These are phyloP conservation scores for Drosophila baimaii DNA, from an alignment of 1,140 invertebrate genomes.

Conservation along the genomic window DNA sequence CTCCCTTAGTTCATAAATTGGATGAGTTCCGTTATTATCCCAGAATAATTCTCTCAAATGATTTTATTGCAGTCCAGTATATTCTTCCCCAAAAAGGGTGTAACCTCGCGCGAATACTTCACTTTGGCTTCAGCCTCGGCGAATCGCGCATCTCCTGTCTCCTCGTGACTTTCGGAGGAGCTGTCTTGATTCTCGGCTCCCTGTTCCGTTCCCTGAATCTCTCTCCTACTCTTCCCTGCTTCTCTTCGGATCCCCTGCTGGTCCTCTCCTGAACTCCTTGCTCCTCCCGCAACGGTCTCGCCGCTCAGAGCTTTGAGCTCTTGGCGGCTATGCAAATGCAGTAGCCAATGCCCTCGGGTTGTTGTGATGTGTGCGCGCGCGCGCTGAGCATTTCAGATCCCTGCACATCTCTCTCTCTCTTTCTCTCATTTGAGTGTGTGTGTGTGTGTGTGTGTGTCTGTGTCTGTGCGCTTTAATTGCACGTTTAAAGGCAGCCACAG, in stretches of 20 bases:
- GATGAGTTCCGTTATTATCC: neutral
- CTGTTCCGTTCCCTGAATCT: slow-evolving; percentile 1
- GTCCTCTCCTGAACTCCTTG: neutral
- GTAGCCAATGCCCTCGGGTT: slow-evolving; percentile 84
- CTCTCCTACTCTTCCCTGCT: no score
- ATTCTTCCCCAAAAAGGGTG: slow-evolving; percentile 7
- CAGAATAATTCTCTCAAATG: neutral
- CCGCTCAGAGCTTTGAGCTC: slow-evolving; percentile 40
- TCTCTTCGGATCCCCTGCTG: neutral
- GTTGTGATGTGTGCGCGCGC: slow-evolving; percentile 81
- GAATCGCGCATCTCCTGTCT: slow-evolving; percentile 30
- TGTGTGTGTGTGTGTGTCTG: slow-evolving; percentile 31
- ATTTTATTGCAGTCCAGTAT: neutral
- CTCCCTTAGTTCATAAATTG: neutral
- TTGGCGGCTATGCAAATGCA: slow-evolving; percentile 82
- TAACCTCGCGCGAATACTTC: slow-evolving; percentile 29
- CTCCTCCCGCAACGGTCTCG: slow-evolving; percentile 15
- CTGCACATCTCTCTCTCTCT: slow-evolving; percentile 16
- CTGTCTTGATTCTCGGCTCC: slow-evolving; percentile 8
- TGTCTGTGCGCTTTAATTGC: slow-evolving; percentile 75
- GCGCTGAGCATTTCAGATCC: slow-evolving; percentile 46
- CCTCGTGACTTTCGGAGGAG: slow-evolving; percentile 34
- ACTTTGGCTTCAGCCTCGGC: slow-evolving; percentile 5
- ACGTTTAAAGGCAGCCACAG: slow-evolving; percentile 81
- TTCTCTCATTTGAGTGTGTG: slow-evolving; percentile 18